Conservation (phyloP, 2,113 vertebrate genomes). For the Crypturellus undulatus region DNA sequence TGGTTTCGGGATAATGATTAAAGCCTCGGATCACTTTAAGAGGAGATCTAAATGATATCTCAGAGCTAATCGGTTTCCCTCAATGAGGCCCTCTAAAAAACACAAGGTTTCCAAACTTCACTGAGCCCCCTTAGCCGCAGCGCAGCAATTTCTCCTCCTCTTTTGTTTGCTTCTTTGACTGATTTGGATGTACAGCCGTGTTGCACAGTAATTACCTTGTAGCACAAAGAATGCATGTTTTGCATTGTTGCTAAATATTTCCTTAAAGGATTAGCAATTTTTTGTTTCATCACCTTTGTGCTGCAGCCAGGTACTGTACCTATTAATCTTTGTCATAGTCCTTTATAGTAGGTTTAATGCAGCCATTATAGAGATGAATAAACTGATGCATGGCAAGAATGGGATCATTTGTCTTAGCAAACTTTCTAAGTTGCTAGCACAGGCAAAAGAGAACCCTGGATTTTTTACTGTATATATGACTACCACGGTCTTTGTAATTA, state of each 20-base stretch:
- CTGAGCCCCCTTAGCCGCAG: background rate
- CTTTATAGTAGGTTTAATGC: background rate
- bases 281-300: fast-evolving
- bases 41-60: constrained; percentile 56
- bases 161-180: background rate
- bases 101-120: background rate
- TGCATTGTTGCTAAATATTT: fast-evolving
- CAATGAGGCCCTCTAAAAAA: background rate
- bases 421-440: background rate
- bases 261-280: background rate
- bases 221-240: fast-evolving
- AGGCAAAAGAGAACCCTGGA: background rate
- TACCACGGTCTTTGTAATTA: background rate
- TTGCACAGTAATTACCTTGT: fast-evolving
- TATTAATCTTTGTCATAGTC: background rate
- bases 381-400: background rate
- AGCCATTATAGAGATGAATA: background rate
- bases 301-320: background rate
- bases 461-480: background rate
- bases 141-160: background rate
- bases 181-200: background rate
- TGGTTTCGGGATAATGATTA: constrained; percentile 75
- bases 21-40: constrained; percentile 65
- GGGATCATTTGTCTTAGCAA: background rate
- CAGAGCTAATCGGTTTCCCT: constrained; percentile 21